phyloP scores from a whole-genome alignment of 2,888 invertebrate genomes.

The Tupiocoris notatus region DNA sequence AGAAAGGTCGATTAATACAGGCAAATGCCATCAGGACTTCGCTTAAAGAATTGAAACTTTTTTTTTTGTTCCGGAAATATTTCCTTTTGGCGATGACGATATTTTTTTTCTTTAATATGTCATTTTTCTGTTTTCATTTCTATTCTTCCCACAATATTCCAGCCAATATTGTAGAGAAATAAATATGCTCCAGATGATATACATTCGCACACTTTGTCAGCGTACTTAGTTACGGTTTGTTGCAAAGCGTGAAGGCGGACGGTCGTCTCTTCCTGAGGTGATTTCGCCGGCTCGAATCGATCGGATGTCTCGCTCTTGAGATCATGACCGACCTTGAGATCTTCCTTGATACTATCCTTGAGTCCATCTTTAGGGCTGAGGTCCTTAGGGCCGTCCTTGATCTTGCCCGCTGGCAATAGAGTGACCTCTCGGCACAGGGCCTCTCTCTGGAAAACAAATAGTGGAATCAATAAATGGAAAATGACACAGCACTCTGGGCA shows the following conservation, averaged over 20 bases:
- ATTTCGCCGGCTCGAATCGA: neutral
- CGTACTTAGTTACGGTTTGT: constrained; percentile 16
- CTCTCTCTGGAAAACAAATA: constrained; percentile 31
- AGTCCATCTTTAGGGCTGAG: neutral
- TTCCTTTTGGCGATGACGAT: too few species aligned
- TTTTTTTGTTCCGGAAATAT: too few species aligned
- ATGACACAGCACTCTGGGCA: too few species aligned
- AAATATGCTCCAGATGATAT: too few species aligned
- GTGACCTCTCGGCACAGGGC: constrained; percentile 32
- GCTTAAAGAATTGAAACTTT: too few species aligned
- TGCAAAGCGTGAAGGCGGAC: constrained; percentile 30
- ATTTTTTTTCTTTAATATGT: too few species aligned
- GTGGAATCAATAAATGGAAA: too few species aligned
- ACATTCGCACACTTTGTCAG: neutral
- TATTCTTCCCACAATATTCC: too few species aligned
- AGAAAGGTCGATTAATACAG: neutral
- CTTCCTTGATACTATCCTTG: neutral
- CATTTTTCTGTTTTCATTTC: too few species aligned
- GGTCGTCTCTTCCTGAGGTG: constrained; percentile 9
- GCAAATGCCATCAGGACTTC: too few species aligned
- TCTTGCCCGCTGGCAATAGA: neutral
- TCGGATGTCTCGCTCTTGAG: neutral
- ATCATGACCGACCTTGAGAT: neutral
- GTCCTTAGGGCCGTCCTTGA: neutral
- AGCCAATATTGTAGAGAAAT: too few species aligned